Evolutionary conservation across 2,113 vertebrate species (phyloP).

Genomic region (Callocephalon fimbriatum): DNA sequence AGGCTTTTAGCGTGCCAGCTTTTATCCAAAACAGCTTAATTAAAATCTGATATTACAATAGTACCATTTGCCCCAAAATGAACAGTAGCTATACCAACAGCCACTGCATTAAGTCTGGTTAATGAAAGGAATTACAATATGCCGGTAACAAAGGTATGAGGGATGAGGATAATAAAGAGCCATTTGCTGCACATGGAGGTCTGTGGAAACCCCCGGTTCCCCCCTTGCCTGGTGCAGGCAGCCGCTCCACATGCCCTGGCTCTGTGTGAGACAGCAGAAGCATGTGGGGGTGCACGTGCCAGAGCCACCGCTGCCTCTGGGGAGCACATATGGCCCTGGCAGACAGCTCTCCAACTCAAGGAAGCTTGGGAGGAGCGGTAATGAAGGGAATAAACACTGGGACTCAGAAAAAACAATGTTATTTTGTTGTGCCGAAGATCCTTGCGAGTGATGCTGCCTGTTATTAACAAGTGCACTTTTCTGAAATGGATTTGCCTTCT

Average conservation of each 20-base stretch:
- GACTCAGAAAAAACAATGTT: not conserved
- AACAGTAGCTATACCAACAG: slow-evolving; percentile 3
- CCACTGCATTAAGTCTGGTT: not conserved
- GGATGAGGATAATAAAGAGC: slow-evolving; percentile 23
- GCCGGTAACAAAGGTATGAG: slow-evolving; percentile 1
- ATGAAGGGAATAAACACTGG: slow-evolving; percentile 17
- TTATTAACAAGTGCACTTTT: slow-evolving; percentile 6
- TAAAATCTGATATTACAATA: slow-evolving; percentile 39
- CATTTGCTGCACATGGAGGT: not conserved
- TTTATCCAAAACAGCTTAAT: slow-evolving; percentile 41
- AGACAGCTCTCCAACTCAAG: slow-evolving; percentile 13
- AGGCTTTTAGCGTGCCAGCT: slow-evolving; percentile 7
- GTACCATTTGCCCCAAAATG: slow-evolving; percentile 10
- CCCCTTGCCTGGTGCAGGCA: not conserved
- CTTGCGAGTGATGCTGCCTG: not conserved
- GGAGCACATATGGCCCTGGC: not conserved
- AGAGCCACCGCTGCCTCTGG: slow-evolving; percentile 14
- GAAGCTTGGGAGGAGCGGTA: not conserved
- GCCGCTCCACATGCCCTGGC: not conserved
- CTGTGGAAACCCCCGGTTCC: not conserved
- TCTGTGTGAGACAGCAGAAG: not conserved
- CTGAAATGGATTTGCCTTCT: slow-evolving; percentile 45
- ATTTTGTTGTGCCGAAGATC: not conserved
- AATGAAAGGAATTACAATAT: slow-evolving; percentile 35
- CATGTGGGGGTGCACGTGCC: not conserved